Conservation (phyloP, 1,140 invertebrate genomes). For the Drosophila pectinifera region DNA sequence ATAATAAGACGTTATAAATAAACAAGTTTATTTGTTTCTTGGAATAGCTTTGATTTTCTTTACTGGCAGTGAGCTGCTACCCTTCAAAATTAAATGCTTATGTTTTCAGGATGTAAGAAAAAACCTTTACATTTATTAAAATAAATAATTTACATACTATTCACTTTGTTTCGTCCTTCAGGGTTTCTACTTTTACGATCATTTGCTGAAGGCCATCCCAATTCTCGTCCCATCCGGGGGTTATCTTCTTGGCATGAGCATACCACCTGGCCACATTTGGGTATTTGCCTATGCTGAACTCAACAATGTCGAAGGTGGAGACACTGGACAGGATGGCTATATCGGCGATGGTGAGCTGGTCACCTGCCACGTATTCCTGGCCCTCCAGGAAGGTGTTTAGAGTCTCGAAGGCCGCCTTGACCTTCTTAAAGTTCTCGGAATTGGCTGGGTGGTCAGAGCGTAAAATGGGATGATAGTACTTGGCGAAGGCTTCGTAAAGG, state of each 20-base stretch:
- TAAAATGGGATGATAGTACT: constrained; percentile 88
- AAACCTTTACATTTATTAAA: not conserved
- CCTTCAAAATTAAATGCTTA: no score
- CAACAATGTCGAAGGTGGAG: constrained; percentile 88
- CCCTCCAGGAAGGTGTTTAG: constrained; percentile 89
- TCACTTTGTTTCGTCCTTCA: constrained; percentile 2
- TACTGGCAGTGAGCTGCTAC: no score
- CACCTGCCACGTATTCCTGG: constrained; percentile 88
- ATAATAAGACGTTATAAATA: not conserved
- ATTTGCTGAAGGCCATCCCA: constrained; percentile 85
- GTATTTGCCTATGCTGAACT: constrained; percentile 88
- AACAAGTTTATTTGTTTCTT: no score
- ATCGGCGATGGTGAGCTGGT: constrained; percentile 90
- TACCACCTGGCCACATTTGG: constrained; percentile 90
- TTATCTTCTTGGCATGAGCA: constrained; percentile 87
- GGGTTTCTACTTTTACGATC: not conserved
- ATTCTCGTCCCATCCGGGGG: constrained; percentile 91
- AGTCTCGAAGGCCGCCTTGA: constrained; percentile 87
- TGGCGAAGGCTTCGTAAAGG: constrained; percentile 79
- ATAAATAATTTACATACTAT: not conserved
- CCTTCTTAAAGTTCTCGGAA: constrained; percentile 87
- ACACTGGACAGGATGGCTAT: constrained; percentile 87
- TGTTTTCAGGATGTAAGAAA: no score
- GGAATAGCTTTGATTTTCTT: no score
- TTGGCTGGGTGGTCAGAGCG: constrained; percentile 86